Conservation (phyloP, 1,140 invertebrate genomes). For the Zaprionus lachaisei region DNA sequence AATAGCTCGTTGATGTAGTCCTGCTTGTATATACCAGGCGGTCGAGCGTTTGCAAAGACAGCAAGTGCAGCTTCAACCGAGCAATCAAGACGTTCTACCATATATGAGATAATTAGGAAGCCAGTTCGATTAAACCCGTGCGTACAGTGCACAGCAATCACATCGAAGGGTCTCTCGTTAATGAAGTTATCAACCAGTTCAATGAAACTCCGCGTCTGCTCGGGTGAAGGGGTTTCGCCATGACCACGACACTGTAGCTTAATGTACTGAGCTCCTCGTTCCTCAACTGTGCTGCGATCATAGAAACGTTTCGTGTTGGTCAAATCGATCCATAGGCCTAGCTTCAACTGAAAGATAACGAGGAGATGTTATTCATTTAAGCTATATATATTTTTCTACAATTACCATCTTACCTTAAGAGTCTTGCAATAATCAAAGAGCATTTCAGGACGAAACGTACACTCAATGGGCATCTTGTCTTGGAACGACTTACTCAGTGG, state of each 20-base stretch:
- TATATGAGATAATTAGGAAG: slow-evolving; percentile 96
- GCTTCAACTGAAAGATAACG: slow-evolving; percentile 87
- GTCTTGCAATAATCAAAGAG: slow-evolving; percentile 90
- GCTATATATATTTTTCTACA: background rate
- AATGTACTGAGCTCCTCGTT: slow-evolving; percentile 90
- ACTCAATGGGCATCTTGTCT: slow-evolving; percentile 91
- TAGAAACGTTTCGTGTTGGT: slow-evolving; percentile 98
- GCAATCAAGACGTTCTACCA: slow-evolving; percentile 92
- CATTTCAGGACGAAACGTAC: slow-evolving; percentile 94
- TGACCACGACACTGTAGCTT: slow-evolving; percentile 95
- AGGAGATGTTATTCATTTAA: background rate
- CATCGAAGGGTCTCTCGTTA: slow-evolving; percentile 90
- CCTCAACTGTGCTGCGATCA: slow-evolving; percentile 91
- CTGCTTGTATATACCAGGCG: slow-evolving; percentile 92
- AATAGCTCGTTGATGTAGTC: slow-evolving; percentile 91
- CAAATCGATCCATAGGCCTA: slow-evolving; percentile 98
- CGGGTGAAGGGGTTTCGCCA: slow-evolving; percentile 90
- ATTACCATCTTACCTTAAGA: slow-evolving; percentile 87
- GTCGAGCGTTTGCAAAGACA: slow-evolving; percentile 89
- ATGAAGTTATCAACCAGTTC: slow-evolving; percentile 92
- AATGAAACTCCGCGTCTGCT: slow-evolving; percentile 93
- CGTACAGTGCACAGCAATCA: slow-evolving; percentile 98
- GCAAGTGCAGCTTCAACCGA: slow-evolving; percentile 92
- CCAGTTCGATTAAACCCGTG: slow-evolving; percentile 99
- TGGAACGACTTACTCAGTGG: slow-evolving; percentile 92